Evolutionary conservation across 2,888 invertebrate genomes (phyloP), one percentile per base, ranked within the genome.

Genomic region (Busseola fusca): DNA sequence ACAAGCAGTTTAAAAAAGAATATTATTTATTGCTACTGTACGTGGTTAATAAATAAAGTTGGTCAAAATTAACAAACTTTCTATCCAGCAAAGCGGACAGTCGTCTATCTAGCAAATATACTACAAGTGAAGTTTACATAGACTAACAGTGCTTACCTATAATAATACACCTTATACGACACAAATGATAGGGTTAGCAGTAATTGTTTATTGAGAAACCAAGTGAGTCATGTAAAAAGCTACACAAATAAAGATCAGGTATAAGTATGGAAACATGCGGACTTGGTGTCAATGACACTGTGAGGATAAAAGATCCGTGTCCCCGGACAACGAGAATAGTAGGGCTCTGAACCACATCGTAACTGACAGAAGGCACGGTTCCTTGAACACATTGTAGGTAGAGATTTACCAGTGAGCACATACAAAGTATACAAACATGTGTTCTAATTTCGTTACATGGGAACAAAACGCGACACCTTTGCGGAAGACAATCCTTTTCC

Each of bases 381-480:
- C 85, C 89, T 78, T 89, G 86, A 87, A 73, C 89, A 89, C 91
- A 89, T 91, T 91, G 91, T 92, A 85, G 78, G 90, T 91, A 85
- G 78, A 83, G 80, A 81, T 86, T 88, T 71, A 82, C 84, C 76
- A 87, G 85, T 80, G 74, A 83, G 71, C 83, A 82, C 86, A 64
- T 58, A 70, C 60, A 60, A 50, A 63, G 52, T 63, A 34, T n/a
- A 63, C n/a, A 34, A 52, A 50, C 50, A 48, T n/a, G 65, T 67
- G 69, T 73, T 80, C 84, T 84, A 70, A 83, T 84, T 84, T 85
- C 80, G 81, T 82, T 80, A 62, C 50, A 62, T 25, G 76, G 74
- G 72, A 76, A 81, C 77, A 69, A 82, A 84, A 81, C 48, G 60
- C 63, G 77, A 81, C 72, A 76, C 77, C n/a, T 21, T 21, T 48